Evolutionary conservation across 2,113 vertebrate genomes (phyloP).

Genomic region (Phainopepla nitens): DNA sequence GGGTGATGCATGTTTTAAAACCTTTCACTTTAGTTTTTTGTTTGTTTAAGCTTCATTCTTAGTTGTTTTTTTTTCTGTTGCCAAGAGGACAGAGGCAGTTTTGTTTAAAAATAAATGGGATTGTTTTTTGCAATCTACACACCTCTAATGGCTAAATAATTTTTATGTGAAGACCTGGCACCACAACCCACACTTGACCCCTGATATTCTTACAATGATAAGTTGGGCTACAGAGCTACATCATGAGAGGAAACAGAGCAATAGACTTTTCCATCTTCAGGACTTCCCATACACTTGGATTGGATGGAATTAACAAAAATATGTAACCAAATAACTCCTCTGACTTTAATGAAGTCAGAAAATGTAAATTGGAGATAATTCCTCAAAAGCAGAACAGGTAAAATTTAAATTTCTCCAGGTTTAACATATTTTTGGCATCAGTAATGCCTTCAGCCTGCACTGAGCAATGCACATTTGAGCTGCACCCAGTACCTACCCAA

Average conservation of each 20-base stretch:
- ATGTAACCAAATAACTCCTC: background rate
- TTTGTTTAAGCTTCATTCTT: background rate
- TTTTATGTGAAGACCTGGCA: background rate
- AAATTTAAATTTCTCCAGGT: background rate
- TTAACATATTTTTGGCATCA: background rate
- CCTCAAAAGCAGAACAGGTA: background rate
- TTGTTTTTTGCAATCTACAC: background rate
- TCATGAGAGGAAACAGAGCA: background rate
- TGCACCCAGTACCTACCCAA: background rate
- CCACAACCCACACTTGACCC: background rate
- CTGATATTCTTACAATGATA: background rate
- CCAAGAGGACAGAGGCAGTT: background rate
- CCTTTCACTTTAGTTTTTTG: background rate
- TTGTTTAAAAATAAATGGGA: background rate
- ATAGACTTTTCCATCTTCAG: background rate
- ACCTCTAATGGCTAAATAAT: background rate
- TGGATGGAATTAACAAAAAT: background rate
- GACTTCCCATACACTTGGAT: background rate
- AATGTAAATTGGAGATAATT: background rate
- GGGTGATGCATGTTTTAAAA: background rate
- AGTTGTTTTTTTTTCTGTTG: background rate
- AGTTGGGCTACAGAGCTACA: background rate
- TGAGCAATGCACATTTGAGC: background rate
- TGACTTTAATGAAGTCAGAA: background rate
- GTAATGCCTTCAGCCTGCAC: background rate